Percentiles rank a stretch among this genome's conserved stretches.
phyloP scores from a whole-genome alignment of 2,113 vertebrate genomes.

The Centrocercus urophasianus region DNA sequence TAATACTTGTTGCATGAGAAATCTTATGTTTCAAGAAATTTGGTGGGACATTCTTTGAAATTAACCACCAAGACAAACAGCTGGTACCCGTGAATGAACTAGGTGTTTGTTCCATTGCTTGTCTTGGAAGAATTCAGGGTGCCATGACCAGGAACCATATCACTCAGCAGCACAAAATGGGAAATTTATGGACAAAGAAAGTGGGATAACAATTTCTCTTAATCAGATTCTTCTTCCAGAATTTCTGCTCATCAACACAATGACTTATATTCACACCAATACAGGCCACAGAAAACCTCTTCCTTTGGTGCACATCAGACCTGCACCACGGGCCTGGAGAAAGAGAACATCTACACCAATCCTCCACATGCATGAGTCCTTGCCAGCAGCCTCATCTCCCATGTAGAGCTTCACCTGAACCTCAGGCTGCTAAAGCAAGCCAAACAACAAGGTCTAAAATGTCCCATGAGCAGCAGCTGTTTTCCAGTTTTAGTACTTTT shows the following conservation, averaged over 20 bases:
- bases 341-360: not conserved
- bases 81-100: not conserved
- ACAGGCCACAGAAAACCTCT: accelerated
- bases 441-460: accelerated
- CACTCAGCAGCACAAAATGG: not conserved
- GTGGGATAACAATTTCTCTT: not conserved
- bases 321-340: accelerated
- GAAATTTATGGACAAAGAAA: not conserved
- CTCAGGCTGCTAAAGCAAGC: not conserved
- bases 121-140: not conserved
- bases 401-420: accelerated
- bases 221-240: not conserved
- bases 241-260: not conserved
- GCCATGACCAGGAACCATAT: not conserved
- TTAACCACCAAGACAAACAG: not conserved
- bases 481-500: not conserved
- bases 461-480: not conserved
- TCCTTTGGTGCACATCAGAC: not conserved
- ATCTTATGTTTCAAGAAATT: conserved; percentile 39
- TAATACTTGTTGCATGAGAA: not conserved
- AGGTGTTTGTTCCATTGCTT: not conserved
- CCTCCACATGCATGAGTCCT: not conserved
- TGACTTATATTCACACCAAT: accelerated
- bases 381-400: accelerated
- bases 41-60: not conserved